These are phyloP conservation scores for Lepidothrix coronata DNA, from an alignment of 2,113 vertebrate genomes.

Conservation along the genomic window DNA sequence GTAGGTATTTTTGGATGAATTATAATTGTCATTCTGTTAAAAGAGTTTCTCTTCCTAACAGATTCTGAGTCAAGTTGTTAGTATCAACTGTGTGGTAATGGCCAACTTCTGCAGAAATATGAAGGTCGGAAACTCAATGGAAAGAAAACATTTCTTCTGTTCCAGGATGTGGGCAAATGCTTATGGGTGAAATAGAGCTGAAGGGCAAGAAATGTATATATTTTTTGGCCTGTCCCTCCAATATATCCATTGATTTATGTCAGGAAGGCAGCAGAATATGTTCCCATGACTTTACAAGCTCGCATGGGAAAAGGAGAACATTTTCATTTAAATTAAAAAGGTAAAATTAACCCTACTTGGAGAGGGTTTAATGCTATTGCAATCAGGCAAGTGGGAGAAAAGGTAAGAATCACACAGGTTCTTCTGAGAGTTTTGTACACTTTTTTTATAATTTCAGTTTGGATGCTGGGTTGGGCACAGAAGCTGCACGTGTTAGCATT, in stretches of 20 bases:
- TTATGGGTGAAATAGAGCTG: conserved; percentile 39
- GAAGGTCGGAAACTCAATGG: conserved; percentile 18
- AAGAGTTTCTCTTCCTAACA: background rate
- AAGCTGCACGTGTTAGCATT: background rate
- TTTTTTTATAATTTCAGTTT: background rate
- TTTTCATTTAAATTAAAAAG: conserved; percentile 23
- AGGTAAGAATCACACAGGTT: background rate
- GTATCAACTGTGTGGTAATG: conserved; percentile 1
- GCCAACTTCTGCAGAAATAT: conserved; percentile 17
- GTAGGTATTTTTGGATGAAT: background rate
- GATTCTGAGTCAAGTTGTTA: conserved; percentile 19
- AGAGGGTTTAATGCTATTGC: background rate
- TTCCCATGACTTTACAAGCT: conserved; percentile 55
- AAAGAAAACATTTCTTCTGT: conserved; percentile 45
- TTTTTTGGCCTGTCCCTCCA: conserved; percentile 31
- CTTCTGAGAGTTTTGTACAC: background rate
- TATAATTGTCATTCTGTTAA: background rate
- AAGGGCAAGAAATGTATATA: conserved; percentile 46
- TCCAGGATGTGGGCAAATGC: conserved; percentile 28
- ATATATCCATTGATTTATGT: conserved; percentile 44
- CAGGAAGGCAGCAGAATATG: conserved; percentile 33
- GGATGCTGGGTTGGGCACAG: background rate
- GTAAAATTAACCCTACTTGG: conserved; percentile 7
- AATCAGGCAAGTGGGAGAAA: background rate
- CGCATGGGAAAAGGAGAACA: background rate